A percentile compares a stretch with the other conserved stretches of the same genome.
These are phyloP conservation scores for Venturia canescens DNA, from an alignment of 1,140 invertebrate species.

Conservation along the genomic window DNA sequence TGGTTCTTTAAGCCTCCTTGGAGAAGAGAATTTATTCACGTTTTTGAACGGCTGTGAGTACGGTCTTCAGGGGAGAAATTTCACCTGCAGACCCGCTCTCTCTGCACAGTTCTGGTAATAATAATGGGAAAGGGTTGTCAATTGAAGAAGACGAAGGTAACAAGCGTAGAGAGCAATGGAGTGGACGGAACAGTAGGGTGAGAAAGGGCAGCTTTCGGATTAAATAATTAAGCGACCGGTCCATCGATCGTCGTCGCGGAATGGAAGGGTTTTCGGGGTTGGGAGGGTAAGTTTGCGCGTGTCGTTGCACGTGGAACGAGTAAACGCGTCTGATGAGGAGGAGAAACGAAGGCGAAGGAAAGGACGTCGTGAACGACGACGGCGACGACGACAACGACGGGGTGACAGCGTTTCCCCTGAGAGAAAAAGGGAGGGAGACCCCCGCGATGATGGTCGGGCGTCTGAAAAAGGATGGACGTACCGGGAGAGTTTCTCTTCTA, in stretches of 20 bases:
- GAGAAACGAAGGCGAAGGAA: constrained; percentile 19
- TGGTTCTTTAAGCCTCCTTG: no score
- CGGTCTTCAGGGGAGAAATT: no score
- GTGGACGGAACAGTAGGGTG: no score
- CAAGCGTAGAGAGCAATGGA: no score
- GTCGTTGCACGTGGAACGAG: constrained; percentile 37
- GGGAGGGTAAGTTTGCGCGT: constrained; percentile 49
- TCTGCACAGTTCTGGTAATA: no score
- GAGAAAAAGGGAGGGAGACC: constrained; percentile 20
- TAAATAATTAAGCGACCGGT: constrained; percentile 63
- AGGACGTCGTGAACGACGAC: constrained; percentile 38
- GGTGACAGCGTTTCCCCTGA: constrained; percentile 34
- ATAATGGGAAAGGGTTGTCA: no score
- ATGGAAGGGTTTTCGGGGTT: constrained; percentile 46
- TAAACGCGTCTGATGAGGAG: constrained; percentile 35
- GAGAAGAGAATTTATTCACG: no score
- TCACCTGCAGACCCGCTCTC: no score
- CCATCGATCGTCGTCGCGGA: constrained; percentile 51
- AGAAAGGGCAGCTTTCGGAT: constrained; percentile 38
- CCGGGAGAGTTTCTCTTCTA: background rate
- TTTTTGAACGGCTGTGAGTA: no score
- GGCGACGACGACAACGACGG: constrained; percentile 38
- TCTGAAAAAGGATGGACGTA: constrained; percentile 46
- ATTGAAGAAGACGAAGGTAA: no score
- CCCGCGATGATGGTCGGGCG: constrained; percentile 25